Conservation (phyloP, 2,113 vertebrate species). For the Tychaedon coryphoeus region DNA sequence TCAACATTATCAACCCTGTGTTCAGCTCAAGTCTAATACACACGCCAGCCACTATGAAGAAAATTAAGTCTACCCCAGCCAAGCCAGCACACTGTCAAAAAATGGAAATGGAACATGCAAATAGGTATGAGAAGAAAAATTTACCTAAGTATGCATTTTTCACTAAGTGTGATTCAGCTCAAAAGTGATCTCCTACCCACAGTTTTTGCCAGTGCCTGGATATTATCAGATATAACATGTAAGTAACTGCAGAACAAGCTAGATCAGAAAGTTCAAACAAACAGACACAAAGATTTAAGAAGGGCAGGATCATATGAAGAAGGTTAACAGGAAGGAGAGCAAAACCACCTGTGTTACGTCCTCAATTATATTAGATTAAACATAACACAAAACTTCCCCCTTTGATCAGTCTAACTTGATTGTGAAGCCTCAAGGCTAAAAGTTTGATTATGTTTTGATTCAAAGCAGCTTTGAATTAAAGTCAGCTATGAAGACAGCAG, state of each 20-base stretch:
- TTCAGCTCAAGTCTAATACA: neutral
- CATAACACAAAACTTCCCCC: neutral
- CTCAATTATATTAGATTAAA: conserved; percentile 34
- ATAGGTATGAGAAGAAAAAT: neutral
- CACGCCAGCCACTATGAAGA: neutral
- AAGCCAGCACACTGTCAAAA: neutral
- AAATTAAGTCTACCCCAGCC: neutral
- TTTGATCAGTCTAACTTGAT: conserved; percentile 55
- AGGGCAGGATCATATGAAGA: neutral
- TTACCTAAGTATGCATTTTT: neutral
- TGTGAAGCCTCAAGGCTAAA: conserved; percentile 45
- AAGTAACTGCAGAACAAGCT: neutral
- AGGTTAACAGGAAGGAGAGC: neutral
- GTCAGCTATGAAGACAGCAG: neutral
- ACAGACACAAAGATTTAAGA: neutral
- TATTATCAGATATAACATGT: neutral
- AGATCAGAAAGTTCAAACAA: neutral
- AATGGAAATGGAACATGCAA: accelerated
- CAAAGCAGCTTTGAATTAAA: conserved; percentile 44
- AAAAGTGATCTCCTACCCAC: neutral
- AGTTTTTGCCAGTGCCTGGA: neutral
- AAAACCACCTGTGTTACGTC: neutral
- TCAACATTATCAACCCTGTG: neutral
- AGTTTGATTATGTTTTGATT: conserved; percentile 57
- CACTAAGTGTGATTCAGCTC: neutral